These are phyloP conservation scores for Xyrichtys novacula DNA, from an alignment of 2,797 vertebrate species.

Conservation along the genomic window DNA sequence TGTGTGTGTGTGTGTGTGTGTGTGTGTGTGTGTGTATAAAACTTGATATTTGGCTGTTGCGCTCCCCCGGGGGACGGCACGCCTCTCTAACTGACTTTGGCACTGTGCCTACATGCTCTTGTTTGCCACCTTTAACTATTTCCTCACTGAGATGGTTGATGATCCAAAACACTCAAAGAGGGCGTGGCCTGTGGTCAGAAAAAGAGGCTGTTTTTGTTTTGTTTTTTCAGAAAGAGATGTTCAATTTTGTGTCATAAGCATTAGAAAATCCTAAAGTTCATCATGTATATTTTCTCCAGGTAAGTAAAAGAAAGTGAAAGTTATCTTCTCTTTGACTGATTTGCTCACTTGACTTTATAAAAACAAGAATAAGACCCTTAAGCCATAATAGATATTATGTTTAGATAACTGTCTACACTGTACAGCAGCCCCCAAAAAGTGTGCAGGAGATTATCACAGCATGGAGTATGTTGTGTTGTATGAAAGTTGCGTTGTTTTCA, in stretches of 20 bases:
- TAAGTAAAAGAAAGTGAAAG: not conserved
- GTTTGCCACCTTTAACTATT: constrained; percentile 65
- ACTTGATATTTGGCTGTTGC: constrained; percentile 57
- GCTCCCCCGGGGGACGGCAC: constrained; percentile 58
- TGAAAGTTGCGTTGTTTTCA: constrained; percentile 48
- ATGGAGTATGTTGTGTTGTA: not conserved
- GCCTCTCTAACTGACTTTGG: constrained; percentile 72
- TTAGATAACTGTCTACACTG: not conserved
- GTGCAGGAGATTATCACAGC: not conserved
- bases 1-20: constrained; percentile 12
- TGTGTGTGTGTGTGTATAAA: constrained; percentile 21
- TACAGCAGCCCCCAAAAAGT: not conserved
- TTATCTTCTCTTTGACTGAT: no score
- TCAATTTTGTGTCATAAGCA: not conserved
- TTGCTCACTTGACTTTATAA: not conserved
- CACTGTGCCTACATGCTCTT: constrained; percentile 43
- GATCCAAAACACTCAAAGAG: not conserved
- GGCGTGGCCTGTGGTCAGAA: not conserved
- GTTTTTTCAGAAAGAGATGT: no score
- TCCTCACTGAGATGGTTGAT: constrained; percentile 30
- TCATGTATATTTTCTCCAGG: not conserved
- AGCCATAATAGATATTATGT: no score
- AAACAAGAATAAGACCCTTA: not conserved
- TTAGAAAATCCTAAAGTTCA: not conserved
- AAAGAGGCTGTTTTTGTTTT: not conserved